phyloP scores from a whole-genome alignment of 2,113 vertebrate genomes.

The Oncorhynchus nerka region DNA sequence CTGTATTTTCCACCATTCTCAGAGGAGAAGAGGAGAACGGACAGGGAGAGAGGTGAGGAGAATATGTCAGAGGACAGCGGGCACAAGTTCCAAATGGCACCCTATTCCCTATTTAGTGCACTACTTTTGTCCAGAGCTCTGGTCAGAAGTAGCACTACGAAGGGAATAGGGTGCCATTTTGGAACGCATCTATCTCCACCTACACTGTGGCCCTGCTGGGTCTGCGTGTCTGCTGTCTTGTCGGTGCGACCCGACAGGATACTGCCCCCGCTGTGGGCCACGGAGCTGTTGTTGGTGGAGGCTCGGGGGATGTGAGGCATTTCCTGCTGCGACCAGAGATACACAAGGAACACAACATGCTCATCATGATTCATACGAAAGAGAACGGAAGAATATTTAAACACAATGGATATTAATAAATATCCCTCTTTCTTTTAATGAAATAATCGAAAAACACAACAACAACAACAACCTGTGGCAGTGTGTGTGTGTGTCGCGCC shows the following conservation, averaged over 20 bases:
- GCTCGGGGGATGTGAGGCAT: conserved; percentile 83
- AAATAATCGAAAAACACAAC: no score
- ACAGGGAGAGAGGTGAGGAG: not conserved
- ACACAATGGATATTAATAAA: not conserved
- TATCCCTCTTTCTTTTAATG: not conserved
- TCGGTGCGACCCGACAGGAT: conserved; percentile 72
- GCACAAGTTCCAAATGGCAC: no score
- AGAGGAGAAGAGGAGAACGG: not conserved
- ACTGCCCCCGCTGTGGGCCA: conserved; percentile 69
- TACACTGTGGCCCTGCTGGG: conserved; percentile 52
- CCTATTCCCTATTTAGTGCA: not conserved
- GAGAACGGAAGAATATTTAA: not conserved
- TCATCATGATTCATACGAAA: not conserved
- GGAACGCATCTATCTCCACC: conserved; percentile 17
- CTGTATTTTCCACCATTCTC: no score
- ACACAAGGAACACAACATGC: conserved; percentile 7
- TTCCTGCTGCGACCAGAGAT: conserved; percentile 56
- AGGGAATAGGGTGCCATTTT: no score
- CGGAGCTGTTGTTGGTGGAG: conserved; percentile 64
- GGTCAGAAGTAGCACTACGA: no score
- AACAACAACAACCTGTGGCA: not conserved
- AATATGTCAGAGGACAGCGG: no score
- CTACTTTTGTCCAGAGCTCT: no score
- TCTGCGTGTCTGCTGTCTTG: conserved; percentile 53
- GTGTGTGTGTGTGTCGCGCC: not conserved